Percentiles rank a stretch among this genome's conserved stretches.
phyloP scores from a whole-genome alignment of 1,140 invertebrate species.

The Drosophila sucinea region DNA sequence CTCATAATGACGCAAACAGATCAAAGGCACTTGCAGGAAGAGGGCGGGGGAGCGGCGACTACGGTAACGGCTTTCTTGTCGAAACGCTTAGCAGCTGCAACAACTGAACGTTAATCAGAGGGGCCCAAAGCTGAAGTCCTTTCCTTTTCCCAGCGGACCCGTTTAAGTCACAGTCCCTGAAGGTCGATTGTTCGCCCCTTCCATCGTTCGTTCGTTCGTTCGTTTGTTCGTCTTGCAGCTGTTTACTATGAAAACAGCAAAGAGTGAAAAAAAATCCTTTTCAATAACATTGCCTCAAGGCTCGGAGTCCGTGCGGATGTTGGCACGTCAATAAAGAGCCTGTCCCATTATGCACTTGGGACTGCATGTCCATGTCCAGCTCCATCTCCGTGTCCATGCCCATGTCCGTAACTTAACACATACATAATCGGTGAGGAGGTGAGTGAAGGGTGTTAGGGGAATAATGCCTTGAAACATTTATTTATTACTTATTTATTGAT shows the following conservation, averaged over 20 bases:
- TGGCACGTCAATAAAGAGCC: conserved; percentile 60
- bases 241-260: conserved; percentile 52
- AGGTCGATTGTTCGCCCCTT: conserved; percentile 58
- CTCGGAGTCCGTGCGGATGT: conserved; percentile 16
- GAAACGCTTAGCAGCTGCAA: conserved; percentile 53
- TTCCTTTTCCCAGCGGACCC: conserved; percentile 27
- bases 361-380: conserved; percentile 44
- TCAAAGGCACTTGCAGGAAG: conserved; percentile 61
- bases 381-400: neutral
- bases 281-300: conserved; percentile 59
- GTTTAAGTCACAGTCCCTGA: conserved; percentile 51
- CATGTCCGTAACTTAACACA: conserved; percentile 21
- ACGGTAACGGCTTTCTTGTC: neutral
- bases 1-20: conserved; percentile 61
- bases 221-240: conserved; percentile 26
- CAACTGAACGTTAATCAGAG: conserved; percentile 59
- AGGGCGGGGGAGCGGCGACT: neutral
- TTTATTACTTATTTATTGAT: conserved; percentile 78
- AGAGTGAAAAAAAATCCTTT: conserved; percentile 58
- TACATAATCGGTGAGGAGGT: conserved; percentile 13
- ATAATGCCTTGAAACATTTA: conserved; percentile 44
- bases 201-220: too few species aligned
- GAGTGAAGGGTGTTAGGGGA: conserved; percentile 28
- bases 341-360: conserved; percentile 53
- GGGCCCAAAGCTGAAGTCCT: conserved; percentile 26